Conservation (phyloP, 2,797 vertebrate species). For the Enoplosus armatus region DNA sequence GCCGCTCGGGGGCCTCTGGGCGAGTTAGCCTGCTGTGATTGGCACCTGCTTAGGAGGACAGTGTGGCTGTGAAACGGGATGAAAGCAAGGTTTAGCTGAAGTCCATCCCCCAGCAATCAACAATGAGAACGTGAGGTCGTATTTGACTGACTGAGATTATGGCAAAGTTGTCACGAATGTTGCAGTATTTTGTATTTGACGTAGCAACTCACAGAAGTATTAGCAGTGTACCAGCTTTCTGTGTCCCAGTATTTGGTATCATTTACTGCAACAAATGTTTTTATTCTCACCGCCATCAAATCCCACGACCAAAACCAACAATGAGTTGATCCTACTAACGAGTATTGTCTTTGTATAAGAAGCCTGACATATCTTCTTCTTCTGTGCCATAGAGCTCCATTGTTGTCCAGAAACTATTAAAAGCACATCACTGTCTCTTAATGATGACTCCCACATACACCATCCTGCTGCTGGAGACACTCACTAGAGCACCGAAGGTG, state of each 20-base stretch:
- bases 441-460: not conserved
- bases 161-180: constrained; percentile 7
- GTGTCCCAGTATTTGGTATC: not conserved
- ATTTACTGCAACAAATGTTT: not conserved
- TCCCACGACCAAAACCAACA: not conserved
- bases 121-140: constrained; percentile 21
- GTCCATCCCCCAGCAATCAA: constrained; percentile 21
- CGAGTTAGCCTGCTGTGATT: constrained; percentile 68
- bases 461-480: not conserved
- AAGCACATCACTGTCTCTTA: not conserved
- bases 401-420: not conserved
- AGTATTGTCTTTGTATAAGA: not conserved
- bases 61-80: constrained; percentile 43
- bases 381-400: not conserved
- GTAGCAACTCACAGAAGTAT: not conserved
- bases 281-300: not conserved
- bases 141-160: constrained; percentile 19
- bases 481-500: not conserved
- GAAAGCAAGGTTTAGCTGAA: constrained; percentile 32
- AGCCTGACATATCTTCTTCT: not conserved
- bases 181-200: not conserved
- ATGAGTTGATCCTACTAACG: not conserved
- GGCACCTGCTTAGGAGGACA: constrained; percentile 69
- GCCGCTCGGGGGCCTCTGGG: constrained; percentile 68
- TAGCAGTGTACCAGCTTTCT: not conserved